Conservation (phyloP, 1,140 invertebrate genomes). For the Drosophila pruinosa region DNA sequence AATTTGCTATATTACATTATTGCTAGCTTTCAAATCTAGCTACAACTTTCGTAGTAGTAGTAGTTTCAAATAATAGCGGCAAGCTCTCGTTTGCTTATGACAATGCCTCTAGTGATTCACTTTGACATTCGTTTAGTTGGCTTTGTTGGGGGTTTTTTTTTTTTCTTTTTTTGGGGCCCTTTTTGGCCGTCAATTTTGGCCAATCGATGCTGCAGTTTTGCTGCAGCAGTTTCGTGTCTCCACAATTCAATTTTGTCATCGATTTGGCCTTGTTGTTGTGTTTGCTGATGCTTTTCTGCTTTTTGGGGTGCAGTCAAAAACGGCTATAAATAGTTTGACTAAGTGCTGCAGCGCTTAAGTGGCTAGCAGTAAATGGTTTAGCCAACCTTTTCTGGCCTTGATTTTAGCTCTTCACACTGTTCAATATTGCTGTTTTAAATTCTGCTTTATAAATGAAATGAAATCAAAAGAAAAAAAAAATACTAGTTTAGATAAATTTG, state of each 20-base stretch:
- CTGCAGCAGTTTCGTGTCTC: neutral
- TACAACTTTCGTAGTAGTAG: no score
- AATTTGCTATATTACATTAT: no score
- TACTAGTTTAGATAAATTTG: constrained; percentile 6
- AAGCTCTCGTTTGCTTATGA: neutral
- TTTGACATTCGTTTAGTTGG: neutral
- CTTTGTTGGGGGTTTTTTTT: neutral
- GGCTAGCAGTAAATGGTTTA: constrained; percentile 3
- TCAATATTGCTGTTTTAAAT: neutral
- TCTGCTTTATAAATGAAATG: no score
- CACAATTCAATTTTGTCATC: constrained; percentile 27
- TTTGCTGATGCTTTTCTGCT: no score
- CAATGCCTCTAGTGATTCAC: neutral
- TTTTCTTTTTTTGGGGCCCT: neutral
- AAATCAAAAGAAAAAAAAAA: no score
- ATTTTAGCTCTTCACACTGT: neutral
- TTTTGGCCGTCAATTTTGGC: neutral
- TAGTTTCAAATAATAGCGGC: neutral
- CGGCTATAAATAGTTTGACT: constrained; percentile 3
- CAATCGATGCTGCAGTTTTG: constrained; percentile 2
- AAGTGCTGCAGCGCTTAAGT: constrained; percentile 28
- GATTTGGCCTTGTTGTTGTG: neutral
- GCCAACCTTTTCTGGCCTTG: neutral
- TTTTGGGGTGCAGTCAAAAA: no score
- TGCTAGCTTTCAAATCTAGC: no score